Percentiles rank a stretch among this genome's conserved stretches.
Conservation (phyloP, 2,797 vertebrate genomes). For the Ptychadena robeensis region DNA sequence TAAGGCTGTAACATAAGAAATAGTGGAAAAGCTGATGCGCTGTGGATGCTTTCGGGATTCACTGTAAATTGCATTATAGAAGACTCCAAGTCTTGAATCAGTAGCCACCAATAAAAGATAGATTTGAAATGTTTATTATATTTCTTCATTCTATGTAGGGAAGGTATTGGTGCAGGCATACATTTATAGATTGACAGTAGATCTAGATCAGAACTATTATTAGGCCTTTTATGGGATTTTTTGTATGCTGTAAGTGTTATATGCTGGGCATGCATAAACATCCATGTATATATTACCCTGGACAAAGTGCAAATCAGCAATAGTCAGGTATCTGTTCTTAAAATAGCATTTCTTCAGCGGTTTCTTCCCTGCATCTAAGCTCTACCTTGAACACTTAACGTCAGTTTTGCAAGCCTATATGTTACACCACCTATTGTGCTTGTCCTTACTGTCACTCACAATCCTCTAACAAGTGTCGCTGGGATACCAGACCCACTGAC, state of each 20-base stretch:
- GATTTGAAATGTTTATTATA: neutral
- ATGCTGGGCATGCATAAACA: neutral
- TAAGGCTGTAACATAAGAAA: no score
- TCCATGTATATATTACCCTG: neutral
- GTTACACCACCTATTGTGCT: slow-evolving; percentile 15
- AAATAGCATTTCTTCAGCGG: neutral
- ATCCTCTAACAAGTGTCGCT: slow-evolving; percentile 22
- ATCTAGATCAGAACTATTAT: neutral
- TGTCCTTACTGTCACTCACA: slow-evolving; percentile 41
- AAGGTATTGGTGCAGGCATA: neutral
- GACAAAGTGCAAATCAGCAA: neutral
- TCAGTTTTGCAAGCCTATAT: slow-evolving; percentile 14
- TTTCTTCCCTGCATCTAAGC: neutral
- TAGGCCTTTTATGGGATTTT: neutral
- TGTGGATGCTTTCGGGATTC: no score
- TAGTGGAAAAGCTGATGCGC: no score
- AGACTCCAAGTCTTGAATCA: no score
- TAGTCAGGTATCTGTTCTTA: neutral
- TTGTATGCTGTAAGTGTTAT: neutral
- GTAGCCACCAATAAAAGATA: neutral
- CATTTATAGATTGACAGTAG: neutral
- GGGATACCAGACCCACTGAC: slow-evolving; percentile 16
- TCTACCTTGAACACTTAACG: slow-evolving; percentile 7
- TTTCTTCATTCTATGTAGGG: neutral
- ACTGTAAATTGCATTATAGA: no score